Percentiles rank a stretch among this genome's conserved stretches.
Evolutionary conservation across 2,888 invertebrate species (phyloP).

Genomic region (Chrysina gloriosa): DNA sequence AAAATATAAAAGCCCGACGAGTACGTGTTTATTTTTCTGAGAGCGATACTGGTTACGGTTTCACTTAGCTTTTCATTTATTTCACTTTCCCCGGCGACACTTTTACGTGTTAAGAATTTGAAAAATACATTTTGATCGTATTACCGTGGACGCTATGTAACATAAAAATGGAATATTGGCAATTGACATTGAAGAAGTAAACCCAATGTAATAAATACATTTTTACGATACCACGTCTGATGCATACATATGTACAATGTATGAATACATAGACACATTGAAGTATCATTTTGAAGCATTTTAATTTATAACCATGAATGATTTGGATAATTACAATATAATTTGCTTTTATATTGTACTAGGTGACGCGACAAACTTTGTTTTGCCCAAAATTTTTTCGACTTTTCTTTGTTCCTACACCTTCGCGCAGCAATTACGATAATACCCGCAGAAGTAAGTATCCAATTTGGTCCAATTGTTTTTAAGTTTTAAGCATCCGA

Average conservation of each 20-base stretch:
- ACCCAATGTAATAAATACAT: conserved; percentile 8
- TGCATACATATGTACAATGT: neutral
- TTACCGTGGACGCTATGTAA: neutral
- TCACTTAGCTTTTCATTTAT: conserved; percentile 48
- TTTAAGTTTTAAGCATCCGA: too few species aligned
- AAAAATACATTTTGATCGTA: conserved; percentile 25
- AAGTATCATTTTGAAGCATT: too few species aligned
- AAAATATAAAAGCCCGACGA: conserved; percentile 21
- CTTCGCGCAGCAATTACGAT: too few species aligned
- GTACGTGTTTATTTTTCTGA: conserved; percentile 34
- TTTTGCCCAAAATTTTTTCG: too few species aligned
- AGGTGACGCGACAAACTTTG: too few species aligned
- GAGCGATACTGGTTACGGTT: conserved; percentile 46
- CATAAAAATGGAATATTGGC: neutral
- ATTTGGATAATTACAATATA: too few species aligned
- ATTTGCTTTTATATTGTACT: too few species aligned
- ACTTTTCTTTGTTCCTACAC: too few species aligned
- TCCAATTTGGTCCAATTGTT: too few species aligned
- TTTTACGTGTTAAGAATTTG: conserved; percentile 45
- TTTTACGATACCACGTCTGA: neutral
- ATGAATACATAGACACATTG: too few species aligned
- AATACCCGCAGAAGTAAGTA: too few species aligned
- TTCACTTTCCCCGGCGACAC: conserved; percentile 42
- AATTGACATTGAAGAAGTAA: neutral
- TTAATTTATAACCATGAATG: too few species aligned